phyloP scores from a whole-genome alignment of 2,113 vertebrate genomes.

The Sisor rabdophorus region DNA sequence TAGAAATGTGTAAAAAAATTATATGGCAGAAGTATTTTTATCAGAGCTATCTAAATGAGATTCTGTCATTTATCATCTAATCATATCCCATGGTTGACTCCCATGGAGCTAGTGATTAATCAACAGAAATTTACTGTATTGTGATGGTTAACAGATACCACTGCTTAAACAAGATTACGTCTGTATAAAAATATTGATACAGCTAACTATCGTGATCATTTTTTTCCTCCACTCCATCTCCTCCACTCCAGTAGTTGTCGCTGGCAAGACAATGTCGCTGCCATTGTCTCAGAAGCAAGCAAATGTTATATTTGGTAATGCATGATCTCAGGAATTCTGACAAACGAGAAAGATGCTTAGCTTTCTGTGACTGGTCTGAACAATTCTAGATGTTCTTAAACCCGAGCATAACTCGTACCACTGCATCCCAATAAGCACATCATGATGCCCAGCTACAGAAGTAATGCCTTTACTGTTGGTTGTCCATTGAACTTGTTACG shows the following conservation, averaged over 20 bases:
- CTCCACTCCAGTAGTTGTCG: no score
- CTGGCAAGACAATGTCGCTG: no score
- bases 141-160: conserved; percentile 71
- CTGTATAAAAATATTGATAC: no score
- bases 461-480: not conserved
- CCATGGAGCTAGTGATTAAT: conserved; percentile 68
- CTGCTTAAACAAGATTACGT: conserved; percentile 70
- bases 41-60: not conserved
- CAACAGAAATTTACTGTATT: conserved; percentile 62
- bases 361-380: not conserved
- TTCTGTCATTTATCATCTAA: conserved; percentile 27
- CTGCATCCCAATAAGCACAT: not conserved
- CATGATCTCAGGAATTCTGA: not conserved
- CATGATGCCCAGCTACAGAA: not conserved
- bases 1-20: no score
- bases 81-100: conserved; percentile 44
- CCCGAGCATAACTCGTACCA: no score
- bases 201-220: no score
- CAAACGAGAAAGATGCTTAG: not conserved
- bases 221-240: no score
- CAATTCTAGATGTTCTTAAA: not conserved
- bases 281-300: no score
- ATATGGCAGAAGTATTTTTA: not conserved
- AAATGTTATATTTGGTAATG: no score
- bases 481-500: conserved; percentile 8